Evolutionary conservation across 1,140 invertebrate species (phyloP).

Genomic region (Tetramorium alpestre): DNA sequence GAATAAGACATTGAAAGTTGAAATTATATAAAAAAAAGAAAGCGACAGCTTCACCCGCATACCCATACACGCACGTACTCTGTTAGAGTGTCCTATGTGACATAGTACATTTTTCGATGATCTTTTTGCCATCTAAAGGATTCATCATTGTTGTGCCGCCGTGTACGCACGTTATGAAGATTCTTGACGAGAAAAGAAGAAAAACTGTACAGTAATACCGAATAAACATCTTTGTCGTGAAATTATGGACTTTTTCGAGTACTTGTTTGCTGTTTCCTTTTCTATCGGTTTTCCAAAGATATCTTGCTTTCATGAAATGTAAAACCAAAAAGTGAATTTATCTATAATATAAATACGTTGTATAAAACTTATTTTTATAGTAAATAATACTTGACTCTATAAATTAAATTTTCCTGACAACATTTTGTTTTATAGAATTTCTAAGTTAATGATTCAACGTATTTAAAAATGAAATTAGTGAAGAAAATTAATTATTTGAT

Average conservation of each 20-base stretch:
- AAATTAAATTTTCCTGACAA: background rate
- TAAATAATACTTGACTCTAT: background rate
- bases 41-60: constrained; percentile 71
- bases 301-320: background rate
- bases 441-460: background rate
- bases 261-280: constrained; percentile 29
- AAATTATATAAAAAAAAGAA: constrained; percentile 50
- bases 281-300: background rate
- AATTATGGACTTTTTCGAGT: constrained; percentile 56
- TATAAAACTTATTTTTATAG: background rate
- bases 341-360: background rate
- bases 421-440: background rate
- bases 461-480: background rate
- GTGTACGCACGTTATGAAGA: constrained; percentile 82
- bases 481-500: background rate
- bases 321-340: background rate
- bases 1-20: constrained; percentile 73
- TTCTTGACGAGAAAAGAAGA: constrained; percentile 78
- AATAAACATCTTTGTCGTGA: constrained; percentile 86
- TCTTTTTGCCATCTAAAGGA: constrained; percentile 78
- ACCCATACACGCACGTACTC: constrained; percentile 71
- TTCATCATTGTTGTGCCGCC: constrained; percentile 84
- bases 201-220: constrained; percentile 85
- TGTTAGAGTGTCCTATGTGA: constrained; percentile 68
- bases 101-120: constrained; percentile 69